Evolutionary conservation across 30 jellyfish, hydroid and myxozoan genomes (phyloP).

Genomic region (Pelagia noctiluca): DNA sequence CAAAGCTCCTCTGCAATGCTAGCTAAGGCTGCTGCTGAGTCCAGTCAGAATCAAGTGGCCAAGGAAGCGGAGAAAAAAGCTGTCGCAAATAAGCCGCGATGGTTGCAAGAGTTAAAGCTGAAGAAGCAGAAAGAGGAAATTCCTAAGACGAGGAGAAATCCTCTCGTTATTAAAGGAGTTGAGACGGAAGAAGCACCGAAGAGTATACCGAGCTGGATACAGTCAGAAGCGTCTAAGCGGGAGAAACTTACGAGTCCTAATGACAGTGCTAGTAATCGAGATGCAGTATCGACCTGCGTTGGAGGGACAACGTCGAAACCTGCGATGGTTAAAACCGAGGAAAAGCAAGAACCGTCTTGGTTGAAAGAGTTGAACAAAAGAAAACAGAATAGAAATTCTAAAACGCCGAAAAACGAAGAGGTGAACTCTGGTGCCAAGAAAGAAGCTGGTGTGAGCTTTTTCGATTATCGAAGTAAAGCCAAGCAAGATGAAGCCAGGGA

Average conservation of each 20-base stretch:
- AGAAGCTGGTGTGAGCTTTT: not conserved
- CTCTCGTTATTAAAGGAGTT: not conserved
- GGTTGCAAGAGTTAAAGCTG: constrained; percentile 52
- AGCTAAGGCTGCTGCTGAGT: constrained; percentile 31
- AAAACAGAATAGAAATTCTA: constrained; percentile 23
- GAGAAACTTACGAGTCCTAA: not conserved
- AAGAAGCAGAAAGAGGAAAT: constrained; percentile 34
- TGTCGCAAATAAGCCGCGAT: constrained; percentile 44
- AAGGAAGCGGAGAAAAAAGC: constrained; percentile 46
- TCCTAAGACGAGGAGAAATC: not conserved
- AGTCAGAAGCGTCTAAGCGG: not conserved
- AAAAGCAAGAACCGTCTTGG: constrained; percentile 43
- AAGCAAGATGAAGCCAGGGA: not conserved
- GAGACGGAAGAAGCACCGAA: constrained; percentile 6
- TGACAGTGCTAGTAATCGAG: not conserved
- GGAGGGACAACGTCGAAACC: constrained; percentile 7
- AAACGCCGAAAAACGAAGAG: not conserved
- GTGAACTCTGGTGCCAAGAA: not conserved
- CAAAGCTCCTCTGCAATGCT: constrained; percentile 62
- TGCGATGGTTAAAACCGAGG: not conserved
- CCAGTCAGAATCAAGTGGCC: constrained; percentile 35
- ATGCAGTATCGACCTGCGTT: not conserved
- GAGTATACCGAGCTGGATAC: constrained; percentile 5
- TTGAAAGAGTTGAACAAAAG: constrained; percentile 40
- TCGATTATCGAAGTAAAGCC: constrained; percentile 20